Evolutionary conservation across 1,140 invertebrate genomes (phyloP).

Genomic region (Saccostrea echinata): DNA sequence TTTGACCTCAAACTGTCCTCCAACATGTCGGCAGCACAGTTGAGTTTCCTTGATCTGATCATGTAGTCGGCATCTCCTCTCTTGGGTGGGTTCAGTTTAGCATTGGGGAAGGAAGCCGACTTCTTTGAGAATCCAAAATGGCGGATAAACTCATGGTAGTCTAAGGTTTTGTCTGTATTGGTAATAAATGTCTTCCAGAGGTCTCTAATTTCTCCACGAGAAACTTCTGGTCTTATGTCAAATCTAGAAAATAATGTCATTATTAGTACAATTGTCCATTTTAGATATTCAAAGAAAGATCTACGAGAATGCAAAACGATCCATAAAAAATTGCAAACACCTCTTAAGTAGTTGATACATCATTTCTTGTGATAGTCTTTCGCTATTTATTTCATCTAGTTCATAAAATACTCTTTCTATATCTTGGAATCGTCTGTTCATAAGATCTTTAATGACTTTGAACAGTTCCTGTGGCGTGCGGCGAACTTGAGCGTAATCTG

Average conservation of each 20-base stretch:
- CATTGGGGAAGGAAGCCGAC: constrained; percentile 79
- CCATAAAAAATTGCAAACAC: constrained; percentile 53
- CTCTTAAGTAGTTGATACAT: constrained; percentile 76
- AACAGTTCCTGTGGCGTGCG: constrained; percentile 72
- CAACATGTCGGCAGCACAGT: constrained; percentile 78
- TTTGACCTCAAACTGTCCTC: constrained; percentile 77
- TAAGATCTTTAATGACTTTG: constrained; percentile 74
- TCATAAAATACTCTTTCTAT: constrained; percentile 76
- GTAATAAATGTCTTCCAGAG: constrained; percentile 79
- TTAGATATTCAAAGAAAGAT: neutral
- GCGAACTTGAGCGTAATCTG: constrained; percentile 58
- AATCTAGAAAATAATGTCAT: constrained; percentile 68
- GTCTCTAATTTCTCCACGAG: constrained; percentile 78
- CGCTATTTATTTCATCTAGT: constrained; percentile 76
- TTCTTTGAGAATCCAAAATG: constrained; percentile 78
- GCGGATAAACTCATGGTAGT: constrained; percentile 78
- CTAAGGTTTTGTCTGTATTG: constrained; percentile 77
- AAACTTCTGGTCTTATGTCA: constrained; percentile 75
- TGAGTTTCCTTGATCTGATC: constrained; percentile 78
- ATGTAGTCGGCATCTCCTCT: constrained; percentile 79
- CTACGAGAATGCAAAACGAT: neutral
- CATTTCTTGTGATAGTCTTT: constrained; percentile 76
- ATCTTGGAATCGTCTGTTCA: constrained; percentile 73
- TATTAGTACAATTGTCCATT: neutral
- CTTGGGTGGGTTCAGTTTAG: constrained; percentile 77